Percentiles rank a stretch among this genome's conserved stretches.
These are phyloP conservation scores for Elgonia sp. DNA, from an alignment of 2,888 invertebrate genomes.

Conservation along the genomic window DNA sequence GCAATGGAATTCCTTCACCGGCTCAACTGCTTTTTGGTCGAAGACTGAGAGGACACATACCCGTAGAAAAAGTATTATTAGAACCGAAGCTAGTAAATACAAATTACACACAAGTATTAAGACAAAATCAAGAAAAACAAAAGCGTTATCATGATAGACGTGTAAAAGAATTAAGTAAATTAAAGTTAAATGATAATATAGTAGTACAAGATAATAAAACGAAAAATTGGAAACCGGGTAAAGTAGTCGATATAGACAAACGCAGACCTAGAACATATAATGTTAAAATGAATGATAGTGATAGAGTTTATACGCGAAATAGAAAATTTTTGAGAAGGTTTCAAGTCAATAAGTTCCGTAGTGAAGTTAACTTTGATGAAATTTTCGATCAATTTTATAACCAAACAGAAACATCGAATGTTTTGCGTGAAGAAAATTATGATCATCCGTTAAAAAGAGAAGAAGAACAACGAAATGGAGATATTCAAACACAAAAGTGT, in stretches of 20 bases:
- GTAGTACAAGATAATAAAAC: not conserved
- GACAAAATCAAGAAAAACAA: constrained; percentile 23
- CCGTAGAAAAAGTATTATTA: constrained; percentile 15
- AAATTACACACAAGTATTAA: not conserved
- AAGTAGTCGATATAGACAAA: constrained; percentile 9
- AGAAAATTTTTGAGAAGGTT: constrained; percentile 42
- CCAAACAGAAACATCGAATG: not conserved
- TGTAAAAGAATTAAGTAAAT: constrained; percentile 12
- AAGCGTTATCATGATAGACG: constrained; percentile 22
- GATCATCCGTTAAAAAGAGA: not conserved
- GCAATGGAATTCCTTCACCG: constrained; percentile 44
- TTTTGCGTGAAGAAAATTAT: not conserved
- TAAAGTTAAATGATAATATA: not conserved
- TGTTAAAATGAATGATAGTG: constrained; percentile 11
- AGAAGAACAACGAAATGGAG: not conserved
- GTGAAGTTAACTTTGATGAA: not conserved
- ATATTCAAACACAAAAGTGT: no score
- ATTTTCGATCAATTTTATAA: constrained; percentile 20
- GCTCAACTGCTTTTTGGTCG: constrained; percentile 56
- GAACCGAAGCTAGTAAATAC: not conserved
- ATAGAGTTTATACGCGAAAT: constrained; percentile 15
- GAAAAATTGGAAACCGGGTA: constrained; percentile 25
- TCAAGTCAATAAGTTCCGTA: constrained; percentile 8
- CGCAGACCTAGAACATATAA: constrained; percentile 8
- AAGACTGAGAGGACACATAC: constrained; percentile 55